Conservation (phyloP, 2,113 vertebrate species). For the Ameiurus melas region DNA sequence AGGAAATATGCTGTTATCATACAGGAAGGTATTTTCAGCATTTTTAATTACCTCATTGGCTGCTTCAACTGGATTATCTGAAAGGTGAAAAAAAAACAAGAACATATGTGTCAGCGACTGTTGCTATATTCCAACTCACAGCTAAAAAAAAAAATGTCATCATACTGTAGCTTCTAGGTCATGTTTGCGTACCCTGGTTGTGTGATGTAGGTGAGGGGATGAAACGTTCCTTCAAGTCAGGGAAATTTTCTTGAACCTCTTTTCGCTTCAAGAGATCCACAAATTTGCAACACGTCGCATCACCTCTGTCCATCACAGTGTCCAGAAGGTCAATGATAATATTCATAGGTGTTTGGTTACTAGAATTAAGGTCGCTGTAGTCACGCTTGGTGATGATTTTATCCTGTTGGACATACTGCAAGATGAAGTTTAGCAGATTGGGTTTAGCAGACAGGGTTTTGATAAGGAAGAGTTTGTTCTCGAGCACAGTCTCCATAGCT, state of each 20-base stretch:
- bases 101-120: neutral
- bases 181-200: neutral
- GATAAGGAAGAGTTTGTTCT: slow-evolving; percentile 54
- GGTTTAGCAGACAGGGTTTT: slow-evolving; percentile 40
- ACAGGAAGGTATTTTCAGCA: neutral
- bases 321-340: slow-evolving; percentile 60
- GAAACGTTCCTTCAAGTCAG: slow-evolving; percentile 23
- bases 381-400: slow-evolving; percentile 52
- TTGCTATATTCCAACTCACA: neutral
- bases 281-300: slow-evolving; percentile 53
- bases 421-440: slow-evolving; percentile 44
- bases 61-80: neutral
- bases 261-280: slow-evolving; percentile 57
- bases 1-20: neutral
- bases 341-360: neutral
- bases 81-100: neutral
- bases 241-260: slow-evolving; percentile 39
- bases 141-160: neutral
- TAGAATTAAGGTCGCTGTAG: slow-evolving; percentile 60
- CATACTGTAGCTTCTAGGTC: neutral
- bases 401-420: slow-evolving; percentile 48
- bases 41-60: neutral
- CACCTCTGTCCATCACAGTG: slow-evolving; percentile 63
- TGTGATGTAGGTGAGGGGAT: fast-evolving
- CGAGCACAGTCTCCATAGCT: slow-evolving; percentile 31